Conservation (phyloP, 1,140 invertebrate species). For the Helicoverpa armigera region DNA sequence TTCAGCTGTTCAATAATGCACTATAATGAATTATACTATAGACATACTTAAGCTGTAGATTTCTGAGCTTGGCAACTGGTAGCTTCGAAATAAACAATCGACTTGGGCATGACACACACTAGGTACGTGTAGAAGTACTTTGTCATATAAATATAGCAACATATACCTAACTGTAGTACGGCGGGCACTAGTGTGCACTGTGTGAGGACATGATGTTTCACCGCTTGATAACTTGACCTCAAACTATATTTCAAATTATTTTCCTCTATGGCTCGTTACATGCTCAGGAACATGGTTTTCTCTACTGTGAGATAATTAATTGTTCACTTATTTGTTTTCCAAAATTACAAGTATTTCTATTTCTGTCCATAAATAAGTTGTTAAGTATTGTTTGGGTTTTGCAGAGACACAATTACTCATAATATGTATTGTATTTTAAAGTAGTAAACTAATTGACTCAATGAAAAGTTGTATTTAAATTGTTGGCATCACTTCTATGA, state of each 20-base stretch:
- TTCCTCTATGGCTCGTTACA: conserved; percentile 13
- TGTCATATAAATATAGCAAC: conserved; percentile 12
- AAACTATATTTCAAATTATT: conserved; percentile 24
- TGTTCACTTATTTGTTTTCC: too few relatives aligned
- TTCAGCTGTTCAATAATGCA: too few relatives aligned
- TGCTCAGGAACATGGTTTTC: conserved; percentile 21
- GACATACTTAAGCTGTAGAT: background rate
- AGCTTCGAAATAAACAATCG: background rate
- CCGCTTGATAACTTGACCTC: conserved; percentile 24
- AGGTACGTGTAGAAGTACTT: background rate
- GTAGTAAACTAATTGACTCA: background rate
- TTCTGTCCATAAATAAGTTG: background rate
- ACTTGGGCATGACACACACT: conserved; percentile 6
- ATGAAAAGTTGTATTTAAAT: background rate
- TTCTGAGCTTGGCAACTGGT: background rate
- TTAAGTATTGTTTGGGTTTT: background rate
- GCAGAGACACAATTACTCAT: background rate
- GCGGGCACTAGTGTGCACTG: background rate
- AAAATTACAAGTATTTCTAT: too few relatives aligned
- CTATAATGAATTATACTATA: background rate
- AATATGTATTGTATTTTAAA: too few relatives aligned
- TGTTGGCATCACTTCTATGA: background rate
- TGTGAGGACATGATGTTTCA: conserved; percentile 20
- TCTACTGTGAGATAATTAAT: background rate
- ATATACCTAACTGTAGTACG: conserved; percentile 4